A percentile compares a stretch with the other conserved stretches of the same genome.
Evolutionary conservation across 2,797 vertebrate species (phyloP).

Genomic region (Mormyrops attenuatus): DNA sequence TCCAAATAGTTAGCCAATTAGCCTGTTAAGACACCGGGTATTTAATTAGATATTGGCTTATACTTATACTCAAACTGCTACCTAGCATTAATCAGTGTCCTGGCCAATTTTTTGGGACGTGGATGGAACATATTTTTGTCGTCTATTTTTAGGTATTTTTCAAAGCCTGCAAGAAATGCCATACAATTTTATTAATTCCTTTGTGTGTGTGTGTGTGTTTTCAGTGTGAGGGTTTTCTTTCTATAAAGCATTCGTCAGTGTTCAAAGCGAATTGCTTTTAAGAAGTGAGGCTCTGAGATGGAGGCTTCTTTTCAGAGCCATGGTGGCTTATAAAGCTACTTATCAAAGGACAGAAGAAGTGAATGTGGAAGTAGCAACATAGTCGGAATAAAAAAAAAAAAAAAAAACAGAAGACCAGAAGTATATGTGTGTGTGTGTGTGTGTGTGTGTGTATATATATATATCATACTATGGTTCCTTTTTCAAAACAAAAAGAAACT

Average conservation of each 20-base stretch:
- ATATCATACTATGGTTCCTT: neutral
- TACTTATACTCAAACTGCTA: neutral
- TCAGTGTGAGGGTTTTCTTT: constrained; percentile 11
- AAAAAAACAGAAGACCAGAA: neutral
- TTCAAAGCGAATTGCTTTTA: constrained; percentile 17
- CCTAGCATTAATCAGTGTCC: neutral
- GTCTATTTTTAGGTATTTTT: neutral
- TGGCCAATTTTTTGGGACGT: neutral
- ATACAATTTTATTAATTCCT: neutral
- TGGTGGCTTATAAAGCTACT: neutral
- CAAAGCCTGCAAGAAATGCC: neutral
- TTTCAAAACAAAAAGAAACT: neutral
- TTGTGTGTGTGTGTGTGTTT: neutral
- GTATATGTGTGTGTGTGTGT: neutral
- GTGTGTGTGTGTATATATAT: neutral
- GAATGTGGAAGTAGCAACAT: constrained; percentile 10
- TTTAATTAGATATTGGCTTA: neutral
- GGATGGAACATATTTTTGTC: neutral
- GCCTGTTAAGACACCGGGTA: neutral
- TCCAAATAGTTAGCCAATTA: neutral
- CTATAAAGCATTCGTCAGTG: constrained; percentile 28
- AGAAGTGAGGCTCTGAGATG: neutral
- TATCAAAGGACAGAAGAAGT: constrained; percentile 3
- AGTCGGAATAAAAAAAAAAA: neutral
- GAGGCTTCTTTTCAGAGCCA: neutral